Percentiles rank a stretch among this genome's conserved stretches.
Conservation (phyloP, 2,797 vertebrate species). For the Spea hammondii region DNA sequence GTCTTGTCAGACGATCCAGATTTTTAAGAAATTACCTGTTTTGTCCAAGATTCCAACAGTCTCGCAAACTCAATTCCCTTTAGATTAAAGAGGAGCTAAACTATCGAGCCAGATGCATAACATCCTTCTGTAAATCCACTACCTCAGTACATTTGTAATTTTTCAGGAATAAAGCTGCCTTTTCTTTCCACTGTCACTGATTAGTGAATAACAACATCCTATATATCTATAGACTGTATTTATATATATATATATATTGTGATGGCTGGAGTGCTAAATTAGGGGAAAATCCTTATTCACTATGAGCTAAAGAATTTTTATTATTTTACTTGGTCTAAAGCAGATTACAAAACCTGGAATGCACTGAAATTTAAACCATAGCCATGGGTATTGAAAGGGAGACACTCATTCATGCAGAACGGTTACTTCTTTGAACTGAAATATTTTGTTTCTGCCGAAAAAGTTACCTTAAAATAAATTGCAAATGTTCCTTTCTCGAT, state of each 20-base stretch:
- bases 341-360: slow-evolving; percentile 51
- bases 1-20: slow-evolving; percentile 40
- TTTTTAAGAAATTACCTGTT: slow-evolving; percentile 47
- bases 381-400: slow-evolving; percentile 35
- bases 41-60: slow-evolving; percentile 38
- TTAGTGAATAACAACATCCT: too few species aligned
- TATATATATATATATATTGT: background rate
- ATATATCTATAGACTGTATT: too few species aligned
- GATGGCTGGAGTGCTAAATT: slow-evolving; percentile 11
- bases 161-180: background rate
- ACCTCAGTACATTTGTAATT: slow-evolving; percentile 20
- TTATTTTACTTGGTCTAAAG: slow-evolving; percentile 48
- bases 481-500: slow-evolving; percentile 37
- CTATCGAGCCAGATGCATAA: slow-evolving; percentile 27
- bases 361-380: slow-evolving; percentile 45
- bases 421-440: slow-evolving; percentile 48
- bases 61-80: slow-evolving; percentile 29
- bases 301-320: slow-evolving; percentile 42
- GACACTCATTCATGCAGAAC: slow-evolving; percentile 43
- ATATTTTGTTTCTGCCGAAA: slow-evolving; percentile 23
- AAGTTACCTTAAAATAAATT: slow-evolving; percentile 12
- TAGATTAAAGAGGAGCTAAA: slow-evolving; percentile 28
- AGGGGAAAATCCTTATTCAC: slow-evolving; percentile 36
- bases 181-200: too few species aligned
- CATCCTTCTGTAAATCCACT: slow-evolving; percentile 13